Percentiles rank a stretch among this genome's conserved stretches.
These are phyloP conservation scores for Cephus pygmeus DNA, from an alignment of 2,888 invertebrate species.

Conservation along the genomic window DNA sequence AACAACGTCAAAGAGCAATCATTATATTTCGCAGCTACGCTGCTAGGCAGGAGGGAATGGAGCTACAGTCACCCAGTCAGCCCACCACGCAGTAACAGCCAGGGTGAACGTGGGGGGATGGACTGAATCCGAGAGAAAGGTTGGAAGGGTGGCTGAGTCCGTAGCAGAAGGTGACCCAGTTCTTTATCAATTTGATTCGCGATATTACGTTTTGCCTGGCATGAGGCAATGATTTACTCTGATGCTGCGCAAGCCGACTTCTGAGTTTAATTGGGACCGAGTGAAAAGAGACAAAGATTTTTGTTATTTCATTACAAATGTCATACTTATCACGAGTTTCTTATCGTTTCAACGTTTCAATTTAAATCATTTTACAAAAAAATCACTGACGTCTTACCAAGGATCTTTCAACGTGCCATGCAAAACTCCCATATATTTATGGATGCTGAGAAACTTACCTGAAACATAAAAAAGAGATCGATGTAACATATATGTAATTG, in stretches of 20 bases:
- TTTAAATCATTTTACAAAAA: neutral
- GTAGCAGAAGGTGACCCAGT: conserved; percentile 44
- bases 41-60: neutral
- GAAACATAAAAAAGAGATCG: conserved; percentile 19
- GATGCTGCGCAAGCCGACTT: conserved; percentile 16
- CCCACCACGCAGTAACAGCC: conserved; percentile 33
- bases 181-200: conserved; percentile 49
- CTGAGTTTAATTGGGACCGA: conserved; percentile 1
- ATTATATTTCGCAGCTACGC: conserved; percentile 36
- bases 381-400: neutral
- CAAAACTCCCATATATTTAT: neutral
- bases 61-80: neutral
- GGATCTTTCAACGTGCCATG: neutral
- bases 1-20: conserved; percentile 51
- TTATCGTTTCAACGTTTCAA: neutral
- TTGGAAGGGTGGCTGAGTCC: conserved; percentile 23
- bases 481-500: neutral
- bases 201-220: conserved; percentile 46
- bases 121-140: conserved; percentile 10
- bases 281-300: neutral
- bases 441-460: conserved; percentile 23
- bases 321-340: neutral
- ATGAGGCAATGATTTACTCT: conserved; percentile 39
- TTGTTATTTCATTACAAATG: neutral
- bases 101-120: conserved; percentile 20